Evolutionary conservation across 2,113 vertebrate species (phyloP).

Genomic region (Saccopteryx bilineata): DNA sequence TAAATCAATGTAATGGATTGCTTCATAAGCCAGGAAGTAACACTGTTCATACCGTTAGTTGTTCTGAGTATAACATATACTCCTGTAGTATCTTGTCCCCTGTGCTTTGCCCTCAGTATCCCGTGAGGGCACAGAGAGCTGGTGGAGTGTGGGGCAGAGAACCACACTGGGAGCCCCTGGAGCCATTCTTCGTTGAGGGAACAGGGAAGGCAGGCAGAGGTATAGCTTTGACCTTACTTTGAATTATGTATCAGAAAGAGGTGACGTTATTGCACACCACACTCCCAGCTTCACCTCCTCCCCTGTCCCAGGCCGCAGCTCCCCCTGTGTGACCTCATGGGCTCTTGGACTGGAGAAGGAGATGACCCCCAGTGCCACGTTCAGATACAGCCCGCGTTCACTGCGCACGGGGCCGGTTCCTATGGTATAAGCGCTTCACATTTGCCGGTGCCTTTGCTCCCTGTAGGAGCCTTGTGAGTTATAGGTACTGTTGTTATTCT

Average conservation of each 20-base stretch:
- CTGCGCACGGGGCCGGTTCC: background rate
- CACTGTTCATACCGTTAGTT: background rate
- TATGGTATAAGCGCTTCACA: background rate
- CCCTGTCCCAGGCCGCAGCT: background rate
- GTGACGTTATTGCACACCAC: background rate
- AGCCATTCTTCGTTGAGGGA: background rate
- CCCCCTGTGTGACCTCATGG: background rate
- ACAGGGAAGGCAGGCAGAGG: background rate
- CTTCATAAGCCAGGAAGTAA: constrained; percentile 47
- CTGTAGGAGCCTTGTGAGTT: background rate
- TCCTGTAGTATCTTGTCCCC: background rate
- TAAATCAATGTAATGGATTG: constrained; percentile 54
- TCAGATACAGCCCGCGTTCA: background rate
- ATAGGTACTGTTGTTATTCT: background rate
- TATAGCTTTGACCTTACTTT: background rate
- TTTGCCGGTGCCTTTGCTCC: background rate
- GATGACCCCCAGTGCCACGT: background rate
- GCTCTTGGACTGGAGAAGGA: background rate
- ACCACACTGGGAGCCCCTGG: background rate
- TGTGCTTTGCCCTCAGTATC: background rate
- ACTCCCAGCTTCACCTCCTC: background rate
- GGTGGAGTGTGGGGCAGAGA: background rate
- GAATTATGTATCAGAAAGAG: background rate
- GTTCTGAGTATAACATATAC: background rate
- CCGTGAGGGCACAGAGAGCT: background rate